Base-by-base conservation (phyloP, 2,797 vertebrate species). In the Eulemur mongoz region DNA sequence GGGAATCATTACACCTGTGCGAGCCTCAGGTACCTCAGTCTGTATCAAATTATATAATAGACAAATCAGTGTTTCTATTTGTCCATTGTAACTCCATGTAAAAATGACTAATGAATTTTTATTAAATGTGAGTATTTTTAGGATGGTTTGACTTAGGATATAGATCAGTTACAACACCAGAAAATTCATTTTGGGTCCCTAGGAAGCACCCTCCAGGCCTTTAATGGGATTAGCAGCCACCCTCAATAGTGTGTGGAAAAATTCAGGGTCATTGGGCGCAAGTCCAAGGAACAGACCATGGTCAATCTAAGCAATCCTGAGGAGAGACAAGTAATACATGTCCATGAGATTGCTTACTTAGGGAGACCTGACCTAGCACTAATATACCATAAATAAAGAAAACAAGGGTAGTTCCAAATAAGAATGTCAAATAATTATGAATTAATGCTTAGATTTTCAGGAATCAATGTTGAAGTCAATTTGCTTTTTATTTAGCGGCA, bases 11-110 rank as follows among this genome's bases (percentile, higher is more conserved):
- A 57, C 22, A 57, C 54, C 54, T 57, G 3, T 22, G 20, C 25
- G 54, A 57, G 54, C 54, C 54, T 57, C 54, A 23, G 22, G 22
- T 57, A 4, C 9, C 54, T 57, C 22, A 70, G 8, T 48, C 14
- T 78, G 7, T 59, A 73, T 35, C 12, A 82, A 88, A 85, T 67
- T n/a, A 79, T 70, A 65, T 73, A 82, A 67, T 11, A 30, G 38
- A 43, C 4, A 45, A n/a, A 7, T 54, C 90, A 30, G 4, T 35
- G 25, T 67, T 76, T 94, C 40, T 70, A 30, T 70, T 70, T 85
- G 25, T 80, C 35, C 35, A 67, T 72, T 61, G 75, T 63, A 23
- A 32, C 0, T 30, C 59, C 23, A 23, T 15, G 9, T 84, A 20
- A 75, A 87, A 67, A 50, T 35, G 17, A 57, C 0, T 14, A 83